Evolutionary conservation across 2,797 vertebrate genomes (phyloP).

Genomic region (Ceryle rudis): DNA sequence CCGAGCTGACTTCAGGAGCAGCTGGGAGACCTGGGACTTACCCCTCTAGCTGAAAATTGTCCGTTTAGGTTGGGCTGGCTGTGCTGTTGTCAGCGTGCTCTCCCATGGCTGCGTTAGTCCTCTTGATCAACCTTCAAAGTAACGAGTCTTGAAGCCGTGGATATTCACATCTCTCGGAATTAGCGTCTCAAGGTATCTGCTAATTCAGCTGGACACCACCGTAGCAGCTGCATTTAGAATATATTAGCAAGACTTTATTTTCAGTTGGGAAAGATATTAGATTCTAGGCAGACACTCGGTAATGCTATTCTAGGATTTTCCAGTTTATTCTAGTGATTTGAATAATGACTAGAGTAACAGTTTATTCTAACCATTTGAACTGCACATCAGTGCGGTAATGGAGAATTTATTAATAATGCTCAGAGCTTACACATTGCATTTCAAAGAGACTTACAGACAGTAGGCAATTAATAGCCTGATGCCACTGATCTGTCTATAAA

Average conservation of each 20-base stretch:
- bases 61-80: not conserved
- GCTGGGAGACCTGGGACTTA: not conserved
- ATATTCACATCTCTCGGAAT: not conserved
- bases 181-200: not conserved
- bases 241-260: not conserved
- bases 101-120: not conserved
- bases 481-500: constrained; percentile 20
- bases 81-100: not conserved
- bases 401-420: constrained; percentile 50
- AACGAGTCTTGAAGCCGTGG: not conserved
- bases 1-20: not conserved
- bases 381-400: constrained; percentile 34
- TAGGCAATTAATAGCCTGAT: constrained; percentile 53
- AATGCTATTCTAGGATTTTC: constrained; percentile 6
- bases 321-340: constrained; percentile 46
- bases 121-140: not conserved
- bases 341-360: constrained; percentile 44
- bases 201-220: not conserved
- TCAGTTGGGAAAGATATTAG: not conserved
- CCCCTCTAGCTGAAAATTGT: not conserved
- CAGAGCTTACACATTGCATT: constrained; percentile 34
- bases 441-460: constrained; percentile 42
- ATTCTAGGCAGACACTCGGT: not conserved
- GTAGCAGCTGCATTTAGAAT: not conserved
- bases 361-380: constrained; percentile 54